These are phyloP conservation scores for Vultur gryphus DNA, from an alignment of 2,797 vertebrate genomes.

Conservation along the genomic window DNA sequence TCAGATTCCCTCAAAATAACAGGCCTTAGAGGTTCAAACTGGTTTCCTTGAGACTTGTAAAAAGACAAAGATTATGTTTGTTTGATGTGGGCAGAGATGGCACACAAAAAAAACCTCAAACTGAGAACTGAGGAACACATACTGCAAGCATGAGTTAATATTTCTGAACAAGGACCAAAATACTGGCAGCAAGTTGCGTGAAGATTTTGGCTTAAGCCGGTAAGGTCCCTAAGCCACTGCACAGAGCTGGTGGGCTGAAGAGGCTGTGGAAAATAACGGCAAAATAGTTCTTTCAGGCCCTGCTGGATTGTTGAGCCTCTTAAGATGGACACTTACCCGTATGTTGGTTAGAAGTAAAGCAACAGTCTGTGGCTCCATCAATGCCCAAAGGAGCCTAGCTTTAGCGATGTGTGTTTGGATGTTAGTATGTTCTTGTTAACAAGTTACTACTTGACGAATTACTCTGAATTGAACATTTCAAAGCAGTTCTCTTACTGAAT, in stretches of 20 bases:
- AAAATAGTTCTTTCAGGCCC: not conserved
- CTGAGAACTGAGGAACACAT: accelerated
- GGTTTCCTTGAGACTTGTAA: not conserved
- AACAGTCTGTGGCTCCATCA: too few relatives aligned
- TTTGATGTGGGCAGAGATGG: not conserved
- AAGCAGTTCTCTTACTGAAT: not conserved
- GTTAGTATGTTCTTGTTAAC: not conserved
- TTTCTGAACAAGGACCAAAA: not conserved
- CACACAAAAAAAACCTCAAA: not conserved
- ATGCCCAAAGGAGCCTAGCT: not conserved
- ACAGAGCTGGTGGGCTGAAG: not conserved
- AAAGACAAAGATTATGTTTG: not conserved
- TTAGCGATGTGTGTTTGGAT: not conserved
- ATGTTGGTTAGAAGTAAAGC: not conserved
- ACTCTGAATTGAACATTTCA: not conserved
- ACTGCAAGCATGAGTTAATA: not conserved
- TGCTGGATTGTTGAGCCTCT: not conserved
- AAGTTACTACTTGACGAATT: not conserved
- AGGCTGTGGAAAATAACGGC: not conserved
- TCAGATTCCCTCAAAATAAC: not conserved
- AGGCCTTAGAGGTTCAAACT: not conserved
- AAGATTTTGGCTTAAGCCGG: not conserved
- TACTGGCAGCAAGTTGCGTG: not conserved
- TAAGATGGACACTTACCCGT: accelerated
- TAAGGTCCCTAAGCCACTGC: accelerated